A percentile compares a stretch with the other conserved stretches of the same genome.
Conservation (phyloP, 2,797 vertebrate genomes). For the Chrysocyon brachyurus region DNA sequence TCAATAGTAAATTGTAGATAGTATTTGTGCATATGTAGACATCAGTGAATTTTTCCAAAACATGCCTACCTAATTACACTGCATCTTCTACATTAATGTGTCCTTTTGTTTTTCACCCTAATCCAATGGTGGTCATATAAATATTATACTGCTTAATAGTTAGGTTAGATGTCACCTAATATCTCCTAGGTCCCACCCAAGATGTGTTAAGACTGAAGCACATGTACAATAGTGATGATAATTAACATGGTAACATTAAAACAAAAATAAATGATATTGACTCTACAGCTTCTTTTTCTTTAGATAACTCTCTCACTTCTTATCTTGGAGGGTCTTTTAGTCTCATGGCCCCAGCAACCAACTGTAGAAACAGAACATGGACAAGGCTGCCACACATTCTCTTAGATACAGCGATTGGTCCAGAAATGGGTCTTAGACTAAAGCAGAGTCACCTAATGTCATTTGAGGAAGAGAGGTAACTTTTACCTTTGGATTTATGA, state of each 20-base stretch:
- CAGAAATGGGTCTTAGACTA: background rate
- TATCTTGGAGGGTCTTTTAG: background rate
- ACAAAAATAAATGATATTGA: background rate
- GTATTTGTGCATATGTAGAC: background rate
- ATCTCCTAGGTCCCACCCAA: background rate
- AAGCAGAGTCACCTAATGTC: background rate
- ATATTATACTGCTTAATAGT: background rate
- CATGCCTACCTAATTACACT: background rate
- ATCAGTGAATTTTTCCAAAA: conserved; percentile 20
- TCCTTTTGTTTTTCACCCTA: background rate
- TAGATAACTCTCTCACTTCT: background rate
- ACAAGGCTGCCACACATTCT: background rate
- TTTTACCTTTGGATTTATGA: background rate
- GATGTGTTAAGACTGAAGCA: background rate
- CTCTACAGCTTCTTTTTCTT: background rate
- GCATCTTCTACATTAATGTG: background rate
- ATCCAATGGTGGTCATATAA: background rate
- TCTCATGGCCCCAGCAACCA: background rate
- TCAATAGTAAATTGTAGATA: background rate
- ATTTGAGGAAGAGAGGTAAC: background rate
- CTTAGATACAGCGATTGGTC: background rate
- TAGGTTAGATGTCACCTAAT: background rate
- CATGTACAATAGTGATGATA: background rate
- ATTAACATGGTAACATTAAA: background rate
- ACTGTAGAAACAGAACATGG: background rate